Evolutionary conservation across 2,113 vertebrate genomes (phyloP).

Genomic region (Ptilorrhoa leucosticta): DNA sequence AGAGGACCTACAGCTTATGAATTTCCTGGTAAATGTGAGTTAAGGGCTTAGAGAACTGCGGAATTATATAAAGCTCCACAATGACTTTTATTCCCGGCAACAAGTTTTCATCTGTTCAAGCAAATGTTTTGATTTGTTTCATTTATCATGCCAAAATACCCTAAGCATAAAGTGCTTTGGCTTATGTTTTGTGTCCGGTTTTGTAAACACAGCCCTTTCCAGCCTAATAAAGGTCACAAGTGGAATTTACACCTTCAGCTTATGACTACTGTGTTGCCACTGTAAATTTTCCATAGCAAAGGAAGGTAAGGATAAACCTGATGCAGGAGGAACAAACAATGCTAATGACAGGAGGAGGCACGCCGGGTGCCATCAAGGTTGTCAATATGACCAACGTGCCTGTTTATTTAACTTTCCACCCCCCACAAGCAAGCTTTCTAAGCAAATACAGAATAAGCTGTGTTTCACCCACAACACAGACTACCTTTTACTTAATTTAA

Average conservation of each 20-base stretch:
- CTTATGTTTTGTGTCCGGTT: background rate
- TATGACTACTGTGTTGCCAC: background rate
- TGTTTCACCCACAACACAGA: background rate
- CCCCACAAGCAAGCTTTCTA: background rate
- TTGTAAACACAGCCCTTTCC: conserved; percentile 1
- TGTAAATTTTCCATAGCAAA: conserved; percentile 21
- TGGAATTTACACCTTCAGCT: conserved; percentile 10
- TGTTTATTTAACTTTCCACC: background rate
- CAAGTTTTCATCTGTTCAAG: background rate
- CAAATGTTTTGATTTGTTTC: conserved; percentile 3
- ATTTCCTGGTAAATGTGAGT: background rate
- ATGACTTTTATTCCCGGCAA: background rate
- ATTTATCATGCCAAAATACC: background rate
- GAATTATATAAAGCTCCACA: background rate
- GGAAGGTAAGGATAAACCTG: background rate
- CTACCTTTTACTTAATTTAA: background rate
- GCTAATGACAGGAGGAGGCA: background rate
- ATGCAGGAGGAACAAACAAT: background rate
- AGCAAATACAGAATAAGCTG: background rate
- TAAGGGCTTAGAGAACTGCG: background rate
- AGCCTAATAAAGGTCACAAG: conserved; percentile 9
- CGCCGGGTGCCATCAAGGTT: background rate
- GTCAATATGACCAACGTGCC: background rate
- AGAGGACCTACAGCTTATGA: background rate
- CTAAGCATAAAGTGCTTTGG: background rate